phyloP scores from a whole-genome alignment of 2,113 vertebrate species.

The Microcebus murinus region DNA sequence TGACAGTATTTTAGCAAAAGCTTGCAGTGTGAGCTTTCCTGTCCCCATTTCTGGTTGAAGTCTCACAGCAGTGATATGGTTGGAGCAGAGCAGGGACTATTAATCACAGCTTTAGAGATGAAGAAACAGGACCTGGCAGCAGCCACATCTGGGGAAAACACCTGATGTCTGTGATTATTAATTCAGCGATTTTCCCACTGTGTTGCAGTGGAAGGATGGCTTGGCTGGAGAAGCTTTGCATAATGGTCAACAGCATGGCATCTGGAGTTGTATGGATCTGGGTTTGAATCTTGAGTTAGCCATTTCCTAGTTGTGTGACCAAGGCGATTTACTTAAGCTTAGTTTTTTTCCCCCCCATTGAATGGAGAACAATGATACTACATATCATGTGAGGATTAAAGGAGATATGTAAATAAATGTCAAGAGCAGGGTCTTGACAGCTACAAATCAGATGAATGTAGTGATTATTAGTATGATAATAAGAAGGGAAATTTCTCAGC shows the following conservation, averaged over 20 bases:
- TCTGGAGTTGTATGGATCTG: background rate
- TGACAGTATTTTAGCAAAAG: background rate
- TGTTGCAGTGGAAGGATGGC: background rate
- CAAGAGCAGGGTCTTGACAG: background rate
- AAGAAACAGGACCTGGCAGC: background rate
- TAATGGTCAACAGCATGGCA: background rate
- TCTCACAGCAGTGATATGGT: background rate
- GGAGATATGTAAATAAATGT: background rate
- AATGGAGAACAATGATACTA: background rate
- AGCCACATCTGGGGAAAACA: background rate
- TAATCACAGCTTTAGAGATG: background rate
- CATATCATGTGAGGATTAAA: background rate
- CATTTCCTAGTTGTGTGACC: background rate
- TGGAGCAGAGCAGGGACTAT: background rate
- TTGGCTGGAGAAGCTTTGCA: background rate
- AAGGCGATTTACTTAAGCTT: background rate
- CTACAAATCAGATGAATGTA: fast-evolving
- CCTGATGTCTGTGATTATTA: background rate
- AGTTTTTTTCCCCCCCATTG: background rate
- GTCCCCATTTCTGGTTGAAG: background rate
- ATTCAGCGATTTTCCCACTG: background rate
- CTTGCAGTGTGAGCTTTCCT: background rate
- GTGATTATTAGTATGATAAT: background rate
- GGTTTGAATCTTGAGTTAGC: background rate
- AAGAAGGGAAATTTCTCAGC: background rate